Evolutionary conservation across 2,113 vertebrate genomes (phyloP).

Genomic region (Leucosticte australis): DNA sequence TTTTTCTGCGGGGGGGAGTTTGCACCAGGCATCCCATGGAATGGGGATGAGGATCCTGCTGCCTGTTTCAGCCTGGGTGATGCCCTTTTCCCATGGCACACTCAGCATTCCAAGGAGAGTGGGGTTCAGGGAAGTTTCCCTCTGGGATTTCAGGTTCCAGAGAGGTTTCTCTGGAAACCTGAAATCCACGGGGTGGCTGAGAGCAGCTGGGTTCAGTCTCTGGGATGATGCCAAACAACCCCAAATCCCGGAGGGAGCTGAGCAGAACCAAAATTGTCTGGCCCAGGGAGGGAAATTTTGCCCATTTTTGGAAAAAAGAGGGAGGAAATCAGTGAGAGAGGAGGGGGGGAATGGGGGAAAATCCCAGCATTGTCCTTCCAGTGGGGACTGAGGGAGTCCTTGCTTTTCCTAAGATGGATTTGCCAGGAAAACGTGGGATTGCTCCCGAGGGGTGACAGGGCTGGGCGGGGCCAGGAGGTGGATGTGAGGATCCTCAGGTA

Average conservation of each 20-base stretch:
- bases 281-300: not conserved
- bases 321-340: not conserved
- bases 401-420: not conserved
- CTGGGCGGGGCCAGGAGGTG: not conserved
- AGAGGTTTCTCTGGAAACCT: no score
- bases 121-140: no score
- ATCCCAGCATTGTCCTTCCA: not conserved
- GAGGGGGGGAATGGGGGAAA: rapidly evolving
- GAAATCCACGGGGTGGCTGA: not conserved
- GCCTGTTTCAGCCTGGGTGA: not conserved
- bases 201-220: conserved; percentile 25
- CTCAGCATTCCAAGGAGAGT: not conserved
- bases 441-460: not conserved
- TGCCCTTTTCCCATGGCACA: conserved; percentile 18
- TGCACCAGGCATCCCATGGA: not conserved
- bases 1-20: not conserved
- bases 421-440: not conserved
- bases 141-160: no score
- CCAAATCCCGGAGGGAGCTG: not conserved
- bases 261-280: not conserved
- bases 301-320: conserved; percentile 4
- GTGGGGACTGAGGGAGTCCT: not conserved
- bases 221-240: not conserved
- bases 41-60: not conserved
- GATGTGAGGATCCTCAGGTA: not conserved